Conservation (phyloP, 2,797 vertebrate species). For the Synaphobranchus kaupii region DNA sequence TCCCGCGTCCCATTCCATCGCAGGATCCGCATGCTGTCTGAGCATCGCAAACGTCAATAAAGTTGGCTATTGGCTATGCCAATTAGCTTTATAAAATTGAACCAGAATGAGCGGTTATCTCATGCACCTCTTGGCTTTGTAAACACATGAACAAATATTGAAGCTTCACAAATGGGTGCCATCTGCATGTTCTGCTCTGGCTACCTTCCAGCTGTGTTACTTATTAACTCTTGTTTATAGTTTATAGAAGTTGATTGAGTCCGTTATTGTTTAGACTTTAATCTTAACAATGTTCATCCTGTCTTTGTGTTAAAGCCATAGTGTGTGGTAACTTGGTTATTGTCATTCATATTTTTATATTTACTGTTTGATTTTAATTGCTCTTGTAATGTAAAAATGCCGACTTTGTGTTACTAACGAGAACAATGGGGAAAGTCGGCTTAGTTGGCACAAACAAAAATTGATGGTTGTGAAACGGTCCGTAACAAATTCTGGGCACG, state of each 20-base stretch:
- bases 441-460: neutral
- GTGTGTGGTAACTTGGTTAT: neutral
- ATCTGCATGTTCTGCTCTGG: neutral
- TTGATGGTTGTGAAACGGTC: neutral
- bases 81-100: neutral
- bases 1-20: neutral
- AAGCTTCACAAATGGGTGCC: neutral
- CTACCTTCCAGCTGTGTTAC: neutral
- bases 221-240: neutral
- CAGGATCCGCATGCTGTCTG: neutral
- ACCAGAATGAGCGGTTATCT: neutral
- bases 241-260: neutral
- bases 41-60: neutral
- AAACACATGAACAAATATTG: neutral
- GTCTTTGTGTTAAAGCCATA: neutral
- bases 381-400: neutral
- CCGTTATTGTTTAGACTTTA: neutral
- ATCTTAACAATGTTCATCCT: neutral
- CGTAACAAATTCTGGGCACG: neutral
- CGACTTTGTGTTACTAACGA: neutral
- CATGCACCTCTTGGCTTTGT: neutral
- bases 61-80: neutral
- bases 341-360: too few relatives aligned
- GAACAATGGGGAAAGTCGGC: neutral
- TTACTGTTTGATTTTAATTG: neutral